phyloP scores from a whole-genome alignment of 2,113 vertebrate genomes.

The Thunnus thynnus region DNA sequence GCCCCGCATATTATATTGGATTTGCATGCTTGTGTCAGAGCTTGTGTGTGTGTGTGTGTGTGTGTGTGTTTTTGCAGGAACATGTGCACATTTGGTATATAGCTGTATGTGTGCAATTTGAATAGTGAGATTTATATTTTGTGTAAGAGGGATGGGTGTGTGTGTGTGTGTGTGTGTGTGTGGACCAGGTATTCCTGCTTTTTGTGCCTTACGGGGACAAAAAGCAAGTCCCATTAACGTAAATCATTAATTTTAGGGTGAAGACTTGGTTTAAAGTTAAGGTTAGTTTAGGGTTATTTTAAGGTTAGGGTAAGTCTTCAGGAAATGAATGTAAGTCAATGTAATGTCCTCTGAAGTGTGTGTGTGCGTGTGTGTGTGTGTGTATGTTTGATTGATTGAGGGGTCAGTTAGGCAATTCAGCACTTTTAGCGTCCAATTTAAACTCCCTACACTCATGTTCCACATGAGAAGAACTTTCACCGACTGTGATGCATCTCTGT shows the following conservation, averaged over 20 bases:
- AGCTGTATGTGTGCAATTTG: background rate
- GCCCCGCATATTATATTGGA: constrained; percentile 27
- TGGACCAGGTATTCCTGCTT: no score
- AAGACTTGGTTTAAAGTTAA: no score
- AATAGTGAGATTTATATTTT: background rate
- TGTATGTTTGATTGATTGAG: background rate
- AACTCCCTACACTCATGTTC: constrained; percentile 9
- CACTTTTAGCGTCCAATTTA: constrained; percentile 31
- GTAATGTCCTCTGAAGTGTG: no score
- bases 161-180: no score
- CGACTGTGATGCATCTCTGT: constrained; percentile 32
- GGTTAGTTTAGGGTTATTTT: no score
- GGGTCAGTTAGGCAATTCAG: constrained; percentile 4
- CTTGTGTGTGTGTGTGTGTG: constrained; percentile 18
- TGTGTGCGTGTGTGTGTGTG: no score
- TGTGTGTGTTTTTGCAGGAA: background rate
- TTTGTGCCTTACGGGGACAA: no score
- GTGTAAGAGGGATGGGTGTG: background rate
- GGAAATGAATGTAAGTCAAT: no score
- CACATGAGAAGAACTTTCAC: constrained; percentile 32
- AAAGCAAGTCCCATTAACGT: no score
- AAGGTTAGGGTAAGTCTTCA: no score
- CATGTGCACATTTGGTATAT: constrained; percentile 7
- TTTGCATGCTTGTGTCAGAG: constrained; percentile 44
- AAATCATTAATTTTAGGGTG: no score